Conservation (phyloP, 2,113 vertebrate species). For the Phycodurus eques region DNA sequence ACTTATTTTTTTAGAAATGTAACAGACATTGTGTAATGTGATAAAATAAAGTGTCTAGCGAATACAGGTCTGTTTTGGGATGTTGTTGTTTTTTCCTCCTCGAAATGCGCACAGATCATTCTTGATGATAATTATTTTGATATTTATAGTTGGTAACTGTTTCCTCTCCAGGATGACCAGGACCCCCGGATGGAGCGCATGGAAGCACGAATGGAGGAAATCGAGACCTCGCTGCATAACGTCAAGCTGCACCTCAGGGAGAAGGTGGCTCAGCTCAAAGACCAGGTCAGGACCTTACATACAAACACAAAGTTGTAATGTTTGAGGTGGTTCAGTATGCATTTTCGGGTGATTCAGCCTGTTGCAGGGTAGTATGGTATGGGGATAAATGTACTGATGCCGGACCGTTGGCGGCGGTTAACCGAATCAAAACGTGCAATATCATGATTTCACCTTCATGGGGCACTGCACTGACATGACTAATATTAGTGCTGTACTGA, state of each 20-base stretch:
- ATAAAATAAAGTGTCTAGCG: slow-evolving; percentile 61
- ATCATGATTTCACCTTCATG: too few species aligned
- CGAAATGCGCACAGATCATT: neutral
- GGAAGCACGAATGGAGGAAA: slow-evolving; percentile 89
- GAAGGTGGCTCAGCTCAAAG: slow-evolving; percentile 91
- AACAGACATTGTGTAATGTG: slow-evolving; percentile 29
- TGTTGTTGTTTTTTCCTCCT: neutral
- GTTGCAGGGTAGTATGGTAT: neutral
- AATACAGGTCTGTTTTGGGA: neutral
- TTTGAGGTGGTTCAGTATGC: too few species aligned
- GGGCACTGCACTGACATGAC: too few species aligned
- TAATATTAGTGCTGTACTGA: too few species aligned
- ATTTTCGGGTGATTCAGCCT: too few species aligned
- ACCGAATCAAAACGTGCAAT: too few species aligned
- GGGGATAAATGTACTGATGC: too few species aligned
- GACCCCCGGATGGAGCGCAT: slow-evolving; percentile 80
- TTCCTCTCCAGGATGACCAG: slow-evolving; percentile 75
- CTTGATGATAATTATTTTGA: neutral
- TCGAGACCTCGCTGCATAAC: slow-evolving; percentile 86
- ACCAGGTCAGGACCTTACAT: slow-evolving; percentile 77
- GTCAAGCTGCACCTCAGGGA: slow-evolving; percentile 90
- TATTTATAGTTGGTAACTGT: slow-evolving; percentile 12
- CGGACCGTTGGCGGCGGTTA: too few species aligned
- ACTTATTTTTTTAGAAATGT: slow-evolving; percentile 21
- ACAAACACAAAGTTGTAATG: neutral